Evolutionary conservation across 2,797 vertebrate genomes (phyloP).

Genomic region (Pseudochirops cupreus): DNA sequence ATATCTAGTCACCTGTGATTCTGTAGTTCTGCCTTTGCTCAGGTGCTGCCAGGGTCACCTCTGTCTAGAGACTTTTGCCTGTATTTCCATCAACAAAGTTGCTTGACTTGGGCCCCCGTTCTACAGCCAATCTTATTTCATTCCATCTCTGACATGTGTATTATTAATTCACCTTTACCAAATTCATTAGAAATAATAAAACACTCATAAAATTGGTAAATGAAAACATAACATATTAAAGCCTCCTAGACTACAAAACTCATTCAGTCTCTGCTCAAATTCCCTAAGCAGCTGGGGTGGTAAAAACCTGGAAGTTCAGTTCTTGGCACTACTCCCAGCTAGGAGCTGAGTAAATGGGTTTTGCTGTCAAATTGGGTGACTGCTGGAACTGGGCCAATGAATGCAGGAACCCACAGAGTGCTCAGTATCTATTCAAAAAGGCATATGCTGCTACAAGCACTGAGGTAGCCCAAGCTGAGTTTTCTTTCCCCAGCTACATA

Average conservation of each 20-base stretch:
- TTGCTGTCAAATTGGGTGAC: background rate
- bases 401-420: background rate
- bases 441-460: background rate
- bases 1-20: background rate
- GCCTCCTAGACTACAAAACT: background rate
- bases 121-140: background rate
- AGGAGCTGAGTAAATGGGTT: background rate
- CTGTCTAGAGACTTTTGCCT: background rate
- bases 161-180: background rate
- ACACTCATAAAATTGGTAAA: background rate
- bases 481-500: background rate
- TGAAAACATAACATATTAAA: background rate
- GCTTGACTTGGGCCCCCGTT: background rate
- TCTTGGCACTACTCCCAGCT: background rate
- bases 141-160: background rate
- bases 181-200: background rate
- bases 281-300: background rate
- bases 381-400: background rate
- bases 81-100: background rate
- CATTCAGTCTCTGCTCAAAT: background rate
- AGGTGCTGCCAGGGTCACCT: background rate
- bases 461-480: background rate
- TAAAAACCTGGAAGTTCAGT: background rate
- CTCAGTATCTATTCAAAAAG: background rate
- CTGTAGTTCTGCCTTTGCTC: background rate